Percentiles rank a stretch among this genome's conserved stretches.
phyloP scores from a whole-genome alignment of 2,888 invertebrate species.

The Stegophylla sp. region DNA sequence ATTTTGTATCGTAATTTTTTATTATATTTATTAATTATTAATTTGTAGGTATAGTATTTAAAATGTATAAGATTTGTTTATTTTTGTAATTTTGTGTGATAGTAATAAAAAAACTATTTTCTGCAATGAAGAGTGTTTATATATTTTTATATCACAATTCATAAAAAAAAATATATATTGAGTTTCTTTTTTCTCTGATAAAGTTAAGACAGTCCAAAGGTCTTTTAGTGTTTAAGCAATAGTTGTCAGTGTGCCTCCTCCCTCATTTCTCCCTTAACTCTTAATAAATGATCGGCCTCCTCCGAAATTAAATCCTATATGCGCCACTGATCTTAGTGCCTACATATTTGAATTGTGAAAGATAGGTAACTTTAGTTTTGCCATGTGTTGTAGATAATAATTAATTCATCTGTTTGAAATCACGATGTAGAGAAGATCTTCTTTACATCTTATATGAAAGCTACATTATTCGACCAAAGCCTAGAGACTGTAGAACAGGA shows the following conservation, averaged over 20 bases:
- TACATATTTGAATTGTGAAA: no score
- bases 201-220: not conserved
- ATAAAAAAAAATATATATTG: not conserved
- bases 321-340: no score
- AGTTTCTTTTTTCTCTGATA: not conserved
- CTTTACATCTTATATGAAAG: no score
- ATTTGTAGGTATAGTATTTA: not conserved
- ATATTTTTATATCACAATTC: no score
- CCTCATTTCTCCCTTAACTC: not conserved
- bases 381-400: no score
- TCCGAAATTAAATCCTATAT: constrained; percentile 14
- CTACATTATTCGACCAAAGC: no score
- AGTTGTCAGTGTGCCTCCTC: not conserved
- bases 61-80: not conserved
- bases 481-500: no score
- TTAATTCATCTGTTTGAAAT: no score
- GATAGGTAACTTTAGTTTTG: no score
- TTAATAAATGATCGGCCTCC: not conserved
- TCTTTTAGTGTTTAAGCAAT: not conserved
- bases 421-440: no score
- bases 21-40: constrained; percentile 9
- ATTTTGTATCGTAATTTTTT: constrained; percentile 15
- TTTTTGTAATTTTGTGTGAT: constrained; percentile 11
- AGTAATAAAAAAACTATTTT: not conserved
- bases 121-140: no score